These are phyloP conservation scores for Linepithema humile DNA, from an alignment of 1,140 invertebrate species.

Conservation along the genomic window DNA sequence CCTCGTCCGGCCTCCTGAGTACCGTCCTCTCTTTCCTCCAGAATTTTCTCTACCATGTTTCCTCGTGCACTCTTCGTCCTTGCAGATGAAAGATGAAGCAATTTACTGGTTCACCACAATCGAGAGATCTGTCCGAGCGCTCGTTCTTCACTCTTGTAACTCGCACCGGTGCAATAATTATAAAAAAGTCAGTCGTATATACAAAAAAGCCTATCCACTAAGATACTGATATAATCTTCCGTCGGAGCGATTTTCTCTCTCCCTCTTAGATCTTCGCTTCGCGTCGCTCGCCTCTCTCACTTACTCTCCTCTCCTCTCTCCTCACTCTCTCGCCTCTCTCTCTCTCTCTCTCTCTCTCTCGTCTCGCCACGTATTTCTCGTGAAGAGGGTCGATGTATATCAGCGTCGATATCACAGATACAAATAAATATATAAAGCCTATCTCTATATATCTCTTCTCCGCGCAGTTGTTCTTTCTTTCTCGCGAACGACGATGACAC, in stretches of 20 bases:
- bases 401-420: slow-evolving; percentile 75
- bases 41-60: slow-evolving; percentile 82
- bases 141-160: slow-evolving; percentile 9
- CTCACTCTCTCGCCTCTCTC: slow-evolving; percentile 19
- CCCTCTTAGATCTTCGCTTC: neutral
- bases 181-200: slow-evolving; percentile 85
- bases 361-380: slow-evolving; percentile 18
- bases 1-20: slow-evolving; percentile 77
- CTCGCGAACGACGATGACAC: slow-evolving; percentile 47
- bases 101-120: slow-evolving; percentile 14
- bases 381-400: slow-evolving; percentile 71
- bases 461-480: slow-evolving; percentile 16
- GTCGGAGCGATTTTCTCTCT: slow-evolving; percentile 27
- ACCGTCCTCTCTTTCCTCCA: slow-evolving; percentile 79
- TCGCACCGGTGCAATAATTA: slow-evolving; percentile 77
- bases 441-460: slow-evolving; percentile 52
- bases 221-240: slow-evolving; percentile 76
- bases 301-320: slow-evolving; percentile 13
- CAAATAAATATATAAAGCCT: slow-evolving; percentile 79
- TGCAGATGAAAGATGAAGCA: neutral
- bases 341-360: slow-evolving; percentile 54
- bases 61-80: neutral
- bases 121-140: slow-evolving; percentile 7
- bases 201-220: slow-evolving; percentile 81
- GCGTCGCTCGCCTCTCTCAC: slow-evolving; percentile 6